These are phyloP conservation scores for Epinotia nisella DNA, from an alignment of 2,888 invertebrate species.

Conservation along the genomic window DNA sequence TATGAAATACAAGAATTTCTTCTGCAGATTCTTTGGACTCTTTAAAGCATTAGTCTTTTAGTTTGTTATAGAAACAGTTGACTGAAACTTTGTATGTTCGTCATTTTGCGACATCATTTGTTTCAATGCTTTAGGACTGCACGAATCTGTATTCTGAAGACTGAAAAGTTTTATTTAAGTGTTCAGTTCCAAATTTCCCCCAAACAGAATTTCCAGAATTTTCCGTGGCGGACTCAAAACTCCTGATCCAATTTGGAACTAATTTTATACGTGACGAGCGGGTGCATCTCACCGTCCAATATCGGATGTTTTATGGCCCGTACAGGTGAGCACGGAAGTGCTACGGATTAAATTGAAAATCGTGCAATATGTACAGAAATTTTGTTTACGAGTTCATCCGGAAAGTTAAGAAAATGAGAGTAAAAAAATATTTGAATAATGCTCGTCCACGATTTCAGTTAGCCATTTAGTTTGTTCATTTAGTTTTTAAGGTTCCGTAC, in stretches of 20 bases:
- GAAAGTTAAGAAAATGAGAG: not conserved
- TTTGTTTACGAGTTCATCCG: not conserved
- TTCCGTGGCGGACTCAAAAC: constrained; percentile 18
- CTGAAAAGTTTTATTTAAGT: not conserved
- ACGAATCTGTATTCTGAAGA: no score
- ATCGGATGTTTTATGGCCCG: constrained; percentile 39
- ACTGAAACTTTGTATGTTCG: no score
- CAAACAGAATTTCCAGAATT: constrained; percentile 13
- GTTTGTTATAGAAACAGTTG: not conserved
- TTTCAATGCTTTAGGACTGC: no score
- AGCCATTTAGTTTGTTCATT: no score
- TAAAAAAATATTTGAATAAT: no score
- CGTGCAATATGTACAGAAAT: not conserved
- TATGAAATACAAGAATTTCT: not conserved
- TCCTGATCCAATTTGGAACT: constrained; percentile 37
- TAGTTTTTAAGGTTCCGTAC: no score
- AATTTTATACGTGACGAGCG: constrained; percentile 43
- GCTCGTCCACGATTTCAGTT: no score
- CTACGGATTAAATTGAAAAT: constrained; percentile 9
- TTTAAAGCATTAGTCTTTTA: not conserved
- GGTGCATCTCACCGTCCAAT: constrained; percentile 37
- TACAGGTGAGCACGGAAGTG: constrained; percentile 25
- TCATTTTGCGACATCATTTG: no score
- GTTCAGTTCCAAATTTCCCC: not conserved
- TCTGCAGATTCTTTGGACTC: not conserved